Evolutionary conservation across 2,888 invertebrate genomes (phyloP).

Genomic region (Tenthredo scrophulariae): DNA sequence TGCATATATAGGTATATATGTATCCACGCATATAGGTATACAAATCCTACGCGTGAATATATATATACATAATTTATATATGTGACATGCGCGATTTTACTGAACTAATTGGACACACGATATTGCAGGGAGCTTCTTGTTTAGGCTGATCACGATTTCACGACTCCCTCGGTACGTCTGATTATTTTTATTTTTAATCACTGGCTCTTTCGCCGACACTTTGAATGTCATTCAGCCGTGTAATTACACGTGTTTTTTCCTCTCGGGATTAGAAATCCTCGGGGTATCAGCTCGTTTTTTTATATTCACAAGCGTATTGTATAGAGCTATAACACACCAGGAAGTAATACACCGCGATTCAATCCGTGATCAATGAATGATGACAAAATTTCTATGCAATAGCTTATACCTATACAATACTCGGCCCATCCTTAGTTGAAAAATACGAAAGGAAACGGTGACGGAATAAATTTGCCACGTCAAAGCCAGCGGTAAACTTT

Average conservation of each 20-base stretch:
- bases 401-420: background rate
- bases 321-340: background rate
- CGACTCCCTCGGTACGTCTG: background rate
- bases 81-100: slow-evolving; percentile 23
- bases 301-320: background rate
- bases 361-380: background rate
- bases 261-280: background rate
- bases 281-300: background rate
- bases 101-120: background rate
- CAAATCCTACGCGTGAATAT: slow-evolving; percentile 4
- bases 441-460: background rate
- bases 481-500: slow-evolving; percentile 17
- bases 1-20: slow-evolving; percentile 20
- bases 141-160: slow-evolving; percentile 21
- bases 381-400: background rate
- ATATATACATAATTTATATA: slow-evolving; percentile 30
- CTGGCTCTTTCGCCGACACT: background rate
- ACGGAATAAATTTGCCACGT: slow-evolving; percentile 11
- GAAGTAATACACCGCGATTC: background rate
- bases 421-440: background rate
- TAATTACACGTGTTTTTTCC: background rate
- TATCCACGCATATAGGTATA: background rate
- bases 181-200: slow-evolving; percentile 21
- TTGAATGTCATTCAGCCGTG: background rate
- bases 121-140: background rate